Conservation (phyloP, 2,797 vertebrate genomes). For the Sebastes alutus region DNA sequence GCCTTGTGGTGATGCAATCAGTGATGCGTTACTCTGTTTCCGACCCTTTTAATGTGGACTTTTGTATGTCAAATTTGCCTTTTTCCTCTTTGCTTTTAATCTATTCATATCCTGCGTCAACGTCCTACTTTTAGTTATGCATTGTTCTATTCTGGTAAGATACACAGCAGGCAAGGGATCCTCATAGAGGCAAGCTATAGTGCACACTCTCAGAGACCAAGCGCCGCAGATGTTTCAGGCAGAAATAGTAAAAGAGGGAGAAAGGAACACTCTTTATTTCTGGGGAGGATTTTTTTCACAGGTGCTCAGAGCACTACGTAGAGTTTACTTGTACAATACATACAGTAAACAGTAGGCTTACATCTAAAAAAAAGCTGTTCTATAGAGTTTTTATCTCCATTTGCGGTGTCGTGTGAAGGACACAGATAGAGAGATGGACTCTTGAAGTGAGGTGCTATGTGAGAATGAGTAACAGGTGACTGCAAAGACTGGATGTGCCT, state of each 20-base stretch:
- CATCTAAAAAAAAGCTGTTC: not conserved
- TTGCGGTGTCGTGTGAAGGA: not conserved
- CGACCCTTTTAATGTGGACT: conserved; percentile 17
- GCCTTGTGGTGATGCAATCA: conserved; percentile 40
- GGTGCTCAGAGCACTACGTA: not conserved
- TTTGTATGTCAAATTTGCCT: conserved; percentile 23
- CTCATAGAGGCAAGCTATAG: not conserved
- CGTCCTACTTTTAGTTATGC: conserved; percentile 59
- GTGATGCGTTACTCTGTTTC: conserved; percentile 21
- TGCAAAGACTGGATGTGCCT: not conserved
- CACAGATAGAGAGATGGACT: not conserved
- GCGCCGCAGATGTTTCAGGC: conserved; percentile 4
- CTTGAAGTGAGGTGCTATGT: not conserved
- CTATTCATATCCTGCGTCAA: conserved; percentile 51
- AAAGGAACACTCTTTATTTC: not conserved
- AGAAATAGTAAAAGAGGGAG: conserved; percentile 3
- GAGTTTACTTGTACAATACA: not conserved
- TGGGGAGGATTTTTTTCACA: conserved; percentile 9
- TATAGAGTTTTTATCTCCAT: not conserved
- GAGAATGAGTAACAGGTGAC: not conserved
- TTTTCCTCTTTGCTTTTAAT: conserved; percentile 52
- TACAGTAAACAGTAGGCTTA: not conserved
- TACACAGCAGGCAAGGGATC: conserved; percentile 32
- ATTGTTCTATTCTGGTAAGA: conserved; percentile 66
- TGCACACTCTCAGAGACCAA: not conserved